Conservation (phyloP, 2,113 vertebrate species). For the Lagopus leucura region DNA sequence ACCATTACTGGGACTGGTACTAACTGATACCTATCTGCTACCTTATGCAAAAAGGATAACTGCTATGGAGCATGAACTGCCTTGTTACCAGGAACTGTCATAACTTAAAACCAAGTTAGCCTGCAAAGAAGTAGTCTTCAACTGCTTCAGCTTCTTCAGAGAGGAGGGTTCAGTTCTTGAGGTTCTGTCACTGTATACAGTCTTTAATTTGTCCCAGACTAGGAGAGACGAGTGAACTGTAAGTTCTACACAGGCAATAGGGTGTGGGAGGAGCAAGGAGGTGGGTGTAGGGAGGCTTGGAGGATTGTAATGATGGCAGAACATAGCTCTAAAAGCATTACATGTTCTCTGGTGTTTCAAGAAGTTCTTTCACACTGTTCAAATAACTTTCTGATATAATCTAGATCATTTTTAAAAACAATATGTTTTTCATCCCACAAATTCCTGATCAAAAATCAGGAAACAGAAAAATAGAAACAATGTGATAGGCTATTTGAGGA, state of each 20-base stretch:
- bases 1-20: neutral
- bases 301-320: neutral
- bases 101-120: neutral
- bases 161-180: neutral
- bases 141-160: neutral
- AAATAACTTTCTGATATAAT: neutral
- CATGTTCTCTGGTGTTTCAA: fast-evolving
- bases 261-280: neutral
- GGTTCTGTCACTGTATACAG: neutral
- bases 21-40: neutral
- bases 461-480: neutral
- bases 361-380: neutral
- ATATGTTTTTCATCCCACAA: neutral
- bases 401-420: neutral
- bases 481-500: neutral
- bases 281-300: neutral
- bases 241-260: neutral
- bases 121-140: neutral
- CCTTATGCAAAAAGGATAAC: neutral
- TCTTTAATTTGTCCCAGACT: neutral
- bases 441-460: neutral
- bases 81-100: neutral
- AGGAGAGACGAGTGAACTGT: neutral
- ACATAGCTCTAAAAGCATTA: neutral
- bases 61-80: neutral